Evolutionary conservation across 2,888 invertebrate genomes (phyloP), one percentile per base, ranked within the genome.

Genomic region (Blastobasis adustella): DNA sequence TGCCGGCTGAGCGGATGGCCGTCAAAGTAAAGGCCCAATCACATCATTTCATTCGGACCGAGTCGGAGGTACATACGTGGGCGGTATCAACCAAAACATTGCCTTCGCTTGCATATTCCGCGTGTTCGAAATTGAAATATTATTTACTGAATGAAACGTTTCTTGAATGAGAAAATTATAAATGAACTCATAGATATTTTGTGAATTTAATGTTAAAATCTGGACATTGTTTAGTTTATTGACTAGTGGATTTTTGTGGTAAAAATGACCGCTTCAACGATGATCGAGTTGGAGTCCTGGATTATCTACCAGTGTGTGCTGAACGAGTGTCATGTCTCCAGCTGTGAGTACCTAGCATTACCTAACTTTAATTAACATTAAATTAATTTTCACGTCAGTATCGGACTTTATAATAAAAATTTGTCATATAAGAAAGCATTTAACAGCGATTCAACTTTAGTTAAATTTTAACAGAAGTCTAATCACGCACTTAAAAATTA

Each of bases 241-340:
- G 67, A 69, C 70, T 73, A 57, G 66, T 74, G 75, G 55, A 55
- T 58, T 63, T 63, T 66, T 65, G 66, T 68, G 69, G 66, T 60
- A 63, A 82, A 71, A 70, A 88, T 88, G 88, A 88, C 88, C 67
- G 88, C 88, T 64, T 86, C 88, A 65, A 86, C 92, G 43, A 90
- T 92, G 82, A 90, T 92, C 63, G 92, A 92, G 75, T 72, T 92
- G 74, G 92, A 93, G 74, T 91, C 92, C 74, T 93, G 92, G 92
- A 85, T 92, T 65, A 91, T 92, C 75, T 92, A 92, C 79, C 92
- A 92, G 67, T 92, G 91, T 79, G 90, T 93, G 62, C 88, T 91
- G 66, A 91, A 91, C 64, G 92, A 92, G 80, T 92, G 92, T 76
- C 91, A 90, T 80, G 89, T 91, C 60, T 91, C 91, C 68, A 84